Percentiles rank a stretch among this genome's conserved stretches.
phyloP scores from a whole-genome alignment of 1,140 invertebrate genomes.

The Rhizoglyphus robini region DNA sequence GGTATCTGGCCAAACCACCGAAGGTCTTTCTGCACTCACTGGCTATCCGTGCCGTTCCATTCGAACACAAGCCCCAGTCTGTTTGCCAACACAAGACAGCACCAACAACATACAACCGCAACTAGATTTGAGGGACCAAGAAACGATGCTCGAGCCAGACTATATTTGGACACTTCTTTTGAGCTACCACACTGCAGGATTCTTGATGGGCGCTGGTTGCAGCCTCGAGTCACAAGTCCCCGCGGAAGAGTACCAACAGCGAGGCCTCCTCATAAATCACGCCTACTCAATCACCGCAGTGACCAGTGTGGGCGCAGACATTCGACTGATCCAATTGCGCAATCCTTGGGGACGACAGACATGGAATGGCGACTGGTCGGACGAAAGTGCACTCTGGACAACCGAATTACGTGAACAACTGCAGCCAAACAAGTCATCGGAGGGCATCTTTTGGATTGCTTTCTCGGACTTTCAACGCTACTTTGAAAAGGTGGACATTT shows the following conservation, averaged over 20 bases:
- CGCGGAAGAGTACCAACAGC: neutral
- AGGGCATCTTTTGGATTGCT: conserved; percentile 5
- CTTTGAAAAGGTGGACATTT: too few relatives aligned
- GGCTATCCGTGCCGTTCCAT: conserved; percentile 4
- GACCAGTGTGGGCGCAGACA: too few relatives aligned
- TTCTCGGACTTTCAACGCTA: too few relatives aligned
- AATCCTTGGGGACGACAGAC: conserved; percentile 11
- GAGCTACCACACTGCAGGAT: conserved; percentile 3
- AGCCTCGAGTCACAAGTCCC: neutral
- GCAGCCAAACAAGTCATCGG: neutral
- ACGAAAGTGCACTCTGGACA: neutral
- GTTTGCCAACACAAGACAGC: neutral
- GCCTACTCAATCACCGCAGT: neutral
- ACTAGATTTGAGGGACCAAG: neutral
- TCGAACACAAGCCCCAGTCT: neutral
- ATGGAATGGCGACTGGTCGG: conserved; percentile 13
- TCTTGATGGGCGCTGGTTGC: conserved; percentile 9
- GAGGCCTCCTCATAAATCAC: neutral
- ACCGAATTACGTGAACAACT: neutral
- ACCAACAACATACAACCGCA: neutral
- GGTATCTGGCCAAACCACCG: conserved; percentile 82
- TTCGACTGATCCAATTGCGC: neutral
- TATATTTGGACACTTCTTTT: conserved; percentile 2
- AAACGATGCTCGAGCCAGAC: neutral
- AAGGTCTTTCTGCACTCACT: conserved; percentile 64